Conservation (phyloP, 1,140 invertebrate genomes). For the Triops longicaudatus region DNA sequence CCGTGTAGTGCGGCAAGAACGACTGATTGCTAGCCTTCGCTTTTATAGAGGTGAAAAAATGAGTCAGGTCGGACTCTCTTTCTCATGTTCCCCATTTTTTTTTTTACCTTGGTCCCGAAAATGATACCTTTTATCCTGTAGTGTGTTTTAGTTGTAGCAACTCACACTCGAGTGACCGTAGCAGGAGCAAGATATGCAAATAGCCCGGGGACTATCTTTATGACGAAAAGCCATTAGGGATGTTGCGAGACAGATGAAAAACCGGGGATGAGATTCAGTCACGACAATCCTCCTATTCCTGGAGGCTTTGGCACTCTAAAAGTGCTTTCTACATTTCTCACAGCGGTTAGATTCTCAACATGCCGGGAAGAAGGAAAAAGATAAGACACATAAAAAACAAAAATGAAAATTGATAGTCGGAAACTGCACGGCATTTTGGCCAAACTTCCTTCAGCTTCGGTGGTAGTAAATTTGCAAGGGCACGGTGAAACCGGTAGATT, state of each 20-base stretch:
- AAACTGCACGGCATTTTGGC: not conserved
- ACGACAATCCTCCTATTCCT: constrained; percentile 18
- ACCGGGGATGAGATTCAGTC: constrained; percentile 22
- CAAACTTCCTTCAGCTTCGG: not conserved
- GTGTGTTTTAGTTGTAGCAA: constrained; percentile 15
- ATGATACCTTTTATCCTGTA: not conserved
- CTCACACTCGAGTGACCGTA: constrained; percentile 6
- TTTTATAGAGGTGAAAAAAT: constrained; percentile 6
- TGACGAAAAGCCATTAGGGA: constrained; percentile 25
- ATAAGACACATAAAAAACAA: not conserved
- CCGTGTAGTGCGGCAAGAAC: not conserved
- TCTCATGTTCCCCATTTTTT: not conserved
- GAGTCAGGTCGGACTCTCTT: not conserved
- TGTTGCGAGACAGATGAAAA: constrained; percentile 13
- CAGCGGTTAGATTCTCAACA: not conserved
- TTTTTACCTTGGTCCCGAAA: not conserved
- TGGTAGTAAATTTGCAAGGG: not conserved
- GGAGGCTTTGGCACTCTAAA: not conserved
- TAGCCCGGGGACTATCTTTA: constrained; percentile 23
- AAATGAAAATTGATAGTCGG: constrained; percentile 1
- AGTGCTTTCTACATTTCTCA: not conserved
- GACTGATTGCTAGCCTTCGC: constrained; percentile 6
- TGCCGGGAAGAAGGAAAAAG: not conserved
- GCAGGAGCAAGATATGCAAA: constrained; percentile 24
- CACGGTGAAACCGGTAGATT: not conserved